Conservation (phyloP, 2,797 vertebrate genomes). For the Ctenopoma multispine region DNA sequence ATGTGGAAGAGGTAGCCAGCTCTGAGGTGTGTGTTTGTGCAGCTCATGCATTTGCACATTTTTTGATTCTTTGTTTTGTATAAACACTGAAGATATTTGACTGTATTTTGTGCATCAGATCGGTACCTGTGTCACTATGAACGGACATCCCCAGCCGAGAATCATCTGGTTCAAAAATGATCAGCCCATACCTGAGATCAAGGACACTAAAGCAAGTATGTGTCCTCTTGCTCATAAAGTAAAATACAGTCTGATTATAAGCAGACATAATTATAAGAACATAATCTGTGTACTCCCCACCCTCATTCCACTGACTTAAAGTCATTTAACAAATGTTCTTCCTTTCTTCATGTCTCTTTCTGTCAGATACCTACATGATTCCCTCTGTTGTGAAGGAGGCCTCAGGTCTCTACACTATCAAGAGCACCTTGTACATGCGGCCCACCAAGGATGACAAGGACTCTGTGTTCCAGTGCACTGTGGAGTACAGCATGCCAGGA, state of each 20-base stretch:
- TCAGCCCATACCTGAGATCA: conserved; percentile 78
- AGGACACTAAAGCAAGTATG: conserved; percentile 81
- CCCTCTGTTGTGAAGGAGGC: conserved; percentile 86
- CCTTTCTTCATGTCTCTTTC: conserved; percentile 1
- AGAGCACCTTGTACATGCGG: conserved; percentile 85
- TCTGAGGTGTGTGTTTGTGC: conserved; percentile 72
- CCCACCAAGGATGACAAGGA: conserved; percentile 84
- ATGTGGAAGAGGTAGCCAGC: conserved; percentile 36
- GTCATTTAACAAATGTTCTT: conserved; percentile 10
- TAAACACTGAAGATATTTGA: neutral
- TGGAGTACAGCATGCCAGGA: conserved; percentile 82
- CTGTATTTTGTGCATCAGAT: conserved; percentile 77
- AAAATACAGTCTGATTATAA: neutral
- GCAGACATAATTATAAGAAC: neutral
- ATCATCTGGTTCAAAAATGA: conserved; percentile 90
- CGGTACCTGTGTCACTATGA: conserved; percentile 84
- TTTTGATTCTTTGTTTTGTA: neutral
- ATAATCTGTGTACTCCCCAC: neutral
- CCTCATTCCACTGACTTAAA: neutral
- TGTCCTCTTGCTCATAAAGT: neutral
- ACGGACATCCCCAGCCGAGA: conserved; percentile 85
- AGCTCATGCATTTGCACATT: neutral
- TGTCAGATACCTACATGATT: conserved; percentile 84
- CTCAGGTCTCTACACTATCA: conserved; percentile 85
- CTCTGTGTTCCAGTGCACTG: conserved; percentile 84